Evolutionary conservation across 2,888 invertebrate species (phyloP).

Genomic region (Cephus nigrinus): DNA sequence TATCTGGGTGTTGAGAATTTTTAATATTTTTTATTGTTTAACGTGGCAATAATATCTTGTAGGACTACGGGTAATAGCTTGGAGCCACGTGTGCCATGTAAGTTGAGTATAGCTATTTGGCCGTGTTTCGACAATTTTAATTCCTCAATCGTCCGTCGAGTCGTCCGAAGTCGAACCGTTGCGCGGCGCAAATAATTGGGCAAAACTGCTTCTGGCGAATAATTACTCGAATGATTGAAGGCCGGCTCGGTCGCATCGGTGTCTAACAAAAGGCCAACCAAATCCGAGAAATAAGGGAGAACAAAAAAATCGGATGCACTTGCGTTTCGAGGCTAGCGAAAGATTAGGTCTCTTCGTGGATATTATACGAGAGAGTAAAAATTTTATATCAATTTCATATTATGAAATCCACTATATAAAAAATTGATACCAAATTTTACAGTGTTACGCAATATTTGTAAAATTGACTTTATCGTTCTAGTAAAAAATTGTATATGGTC

Average conservation of each 20-base stretch:
- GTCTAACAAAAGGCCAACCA: conserved; percentile 25
- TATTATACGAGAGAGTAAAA: neutral
- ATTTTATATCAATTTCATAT: neutral
- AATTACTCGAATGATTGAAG: conserved; percentile 52
- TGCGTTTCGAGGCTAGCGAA: conserved; percentile 29
- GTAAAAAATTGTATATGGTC: neutral
- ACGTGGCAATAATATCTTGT: neutral
- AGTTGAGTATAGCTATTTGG: neutral
- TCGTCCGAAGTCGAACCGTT: neutral
- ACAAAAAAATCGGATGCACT: conserved; percentile 37
- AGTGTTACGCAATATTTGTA: neutral
- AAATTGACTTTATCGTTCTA: neutral
- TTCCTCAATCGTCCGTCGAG: conserved; percentile 49
- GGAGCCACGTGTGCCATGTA: neutral
- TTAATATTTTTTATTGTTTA: neutral
- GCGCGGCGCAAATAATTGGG: conserved; percentile 51
- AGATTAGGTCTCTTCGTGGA: conserved; percentile 15
- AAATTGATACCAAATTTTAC: neutral
- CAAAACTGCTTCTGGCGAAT: conserved; percentile 52
- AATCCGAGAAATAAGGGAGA: conserved; percentile 31
- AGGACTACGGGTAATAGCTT: neutral
- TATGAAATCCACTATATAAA: neutral
- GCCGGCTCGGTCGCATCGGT: conserved; percentile 24
- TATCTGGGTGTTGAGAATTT: neutral
- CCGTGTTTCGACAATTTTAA: conserved; percentile 48